Conservation (phyloP, 2,888 invertebrate species). For the Steinernema hermaphroditum region DNA sequence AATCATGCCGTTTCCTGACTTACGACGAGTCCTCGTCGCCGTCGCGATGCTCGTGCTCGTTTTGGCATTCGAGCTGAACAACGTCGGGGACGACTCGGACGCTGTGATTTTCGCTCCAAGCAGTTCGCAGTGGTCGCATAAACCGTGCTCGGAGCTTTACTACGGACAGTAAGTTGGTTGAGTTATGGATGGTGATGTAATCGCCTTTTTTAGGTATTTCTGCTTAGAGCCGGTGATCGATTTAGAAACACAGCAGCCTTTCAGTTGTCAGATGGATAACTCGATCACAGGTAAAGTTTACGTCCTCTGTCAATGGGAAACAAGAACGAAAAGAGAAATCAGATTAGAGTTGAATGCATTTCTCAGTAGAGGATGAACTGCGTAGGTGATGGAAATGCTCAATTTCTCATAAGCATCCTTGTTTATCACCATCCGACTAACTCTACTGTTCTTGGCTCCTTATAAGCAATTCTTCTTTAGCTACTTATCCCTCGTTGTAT, state of each 20-base stretch:
- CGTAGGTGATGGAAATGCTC: no score
- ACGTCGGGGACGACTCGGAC: constrained; percentile 14
- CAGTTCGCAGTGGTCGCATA: not conserved
- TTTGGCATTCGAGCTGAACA: not conserved
- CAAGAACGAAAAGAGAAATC: no score
- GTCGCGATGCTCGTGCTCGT: constrained; percentile 6
- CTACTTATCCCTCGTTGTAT: no score
- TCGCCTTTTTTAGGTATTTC: constrained; percentile 41
- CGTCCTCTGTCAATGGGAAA: no score
- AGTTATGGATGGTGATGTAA: not conserved
- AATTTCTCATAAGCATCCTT: no score
- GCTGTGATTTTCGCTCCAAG: not conserved
- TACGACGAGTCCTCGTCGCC: not conserved
- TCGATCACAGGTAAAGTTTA: constrained; percentile 47
- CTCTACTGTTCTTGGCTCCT: no score
- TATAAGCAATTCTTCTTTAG: no score
- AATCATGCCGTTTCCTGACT: not conserved
- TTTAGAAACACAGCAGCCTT: constrained; percentile 49
- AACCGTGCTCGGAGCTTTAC: constrained; percentile 33
- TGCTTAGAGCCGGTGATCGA: constrained; percentile 42
- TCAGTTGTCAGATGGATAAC: constrained; percentile 51
- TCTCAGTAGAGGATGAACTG: no score
- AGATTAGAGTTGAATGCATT: no score
- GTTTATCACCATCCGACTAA: no score
- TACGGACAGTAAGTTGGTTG: constrained; percentile 38